Percentiles rank a stretch among this genome's conserved stretches.
These are phyloP conservation scores for Micrastur ruficollis DNA, from an alignment of 2,797 vertebrate genomes.

Conservation along the genomic window DNA sequence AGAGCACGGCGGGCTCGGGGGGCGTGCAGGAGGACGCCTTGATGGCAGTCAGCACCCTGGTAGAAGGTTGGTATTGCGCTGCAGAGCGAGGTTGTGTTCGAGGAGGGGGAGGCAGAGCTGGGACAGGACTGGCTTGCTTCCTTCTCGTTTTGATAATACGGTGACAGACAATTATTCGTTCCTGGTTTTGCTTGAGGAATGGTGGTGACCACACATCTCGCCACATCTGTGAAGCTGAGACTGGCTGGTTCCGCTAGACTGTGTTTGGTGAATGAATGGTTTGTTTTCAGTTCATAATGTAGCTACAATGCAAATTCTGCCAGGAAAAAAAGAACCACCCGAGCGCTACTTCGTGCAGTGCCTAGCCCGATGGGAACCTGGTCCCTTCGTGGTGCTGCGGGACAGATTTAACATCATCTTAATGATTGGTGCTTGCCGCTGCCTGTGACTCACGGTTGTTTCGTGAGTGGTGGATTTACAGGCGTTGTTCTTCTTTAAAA, in stretches of 20 bases:
- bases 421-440: not conserved
- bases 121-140: not conserved
- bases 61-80: constrained; percentile 83
- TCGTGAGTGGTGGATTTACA: not conserved
- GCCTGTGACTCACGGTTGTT: not conserved
- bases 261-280: not conserved
- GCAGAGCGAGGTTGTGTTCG: no score
- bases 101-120: not conserved
- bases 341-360: not conserved
- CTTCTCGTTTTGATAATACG: not conserved
- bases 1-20: constrained; percentile 94
- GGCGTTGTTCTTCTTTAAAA: not conserved
- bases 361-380: not conserved
- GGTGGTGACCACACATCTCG: not conserved
- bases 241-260: not conserved
- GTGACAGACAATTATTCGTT: accelerated
- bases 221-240: not conserved
- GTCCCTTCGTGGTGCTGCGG: not conserved
- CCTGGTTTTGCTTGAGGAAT: not conserved
- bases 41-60: constrained; percentile 96
- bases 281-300: not conserved
- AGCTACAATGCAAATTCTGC: not conserved
- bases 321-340: accelerated
- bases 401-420: not conserved
- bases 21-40: constrained; percentile 95